Conservation (phyloP, 1,140 invertebrate genomes). For the Coelopa frigida region DNA sequence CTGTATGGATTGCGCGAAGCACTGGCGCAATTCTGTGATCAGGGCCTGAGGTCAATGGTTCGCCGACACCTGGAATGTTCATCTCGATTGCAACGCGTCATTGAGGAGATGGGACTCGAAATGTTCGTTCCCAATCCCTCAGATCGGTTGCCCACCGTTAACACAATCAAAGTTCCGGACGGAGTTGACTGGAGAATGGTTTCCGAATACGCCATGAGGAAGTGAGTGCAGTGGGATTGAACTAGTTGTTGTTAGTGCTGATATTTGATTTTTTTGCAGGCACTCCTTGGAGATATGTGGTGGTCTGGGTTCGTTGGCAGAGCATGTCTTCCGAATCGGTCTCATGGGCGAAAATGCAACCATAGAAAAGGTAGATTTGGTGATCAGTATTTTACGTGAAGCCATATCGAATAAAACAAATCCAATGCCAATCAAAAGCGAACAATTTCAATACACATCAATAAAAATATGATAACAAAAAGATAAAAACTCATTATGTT, state of each 20-base stretch:
- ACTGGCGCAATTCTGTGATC: constrained; percentile 62
- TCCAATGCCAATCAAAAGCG: constrained; percentile 26
- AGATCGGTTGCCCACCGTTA: constrained; percentile 67
- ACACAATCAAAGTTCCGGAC: constrained; percentile 62
- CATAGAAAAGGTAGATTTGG: constrained; percentile 49
- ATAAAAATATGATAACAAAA: too few species aligned
- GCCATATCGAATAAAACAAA: constrained; percentile 37
- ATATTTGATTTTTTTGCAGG: constrained; percentile 46
- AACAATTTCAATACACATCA: too few species aligned
- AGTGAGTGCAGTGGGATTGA: constrained; percentile 49
- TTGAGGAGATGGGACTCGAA: constrained; percentile 57
- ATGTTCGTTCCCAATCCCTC: constrained; percentile 61
- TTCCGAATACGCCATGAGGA: constrained; percentile 60
- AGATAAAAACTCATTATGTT: too few species aligned
- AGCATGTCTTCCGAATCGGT: constrained; percentile 70
- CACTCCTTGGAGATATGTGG: constrained; percentile 70
- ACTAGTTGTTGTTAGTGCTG: background rate
- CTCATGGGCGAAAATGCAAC: constrained; percentile 71
- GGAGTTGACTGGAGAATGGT: constrained; percentile 62
- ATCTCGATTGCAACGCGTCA: constrained; percentile 55
- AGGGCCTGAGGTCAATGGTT: constrained; percentile 66
- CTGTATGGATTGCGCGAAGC: constrained; percentile 73
- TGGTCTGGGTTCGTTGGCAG: constrained; percentile 67
- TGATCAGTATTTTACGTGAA: constrained; percentile 48
- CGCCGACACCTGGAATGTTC: constrained; percentile 59